Evolutionary conservation across 2,888 invertebrate species (phyloP).

Genomic region (Euclidia mi): DNA sequence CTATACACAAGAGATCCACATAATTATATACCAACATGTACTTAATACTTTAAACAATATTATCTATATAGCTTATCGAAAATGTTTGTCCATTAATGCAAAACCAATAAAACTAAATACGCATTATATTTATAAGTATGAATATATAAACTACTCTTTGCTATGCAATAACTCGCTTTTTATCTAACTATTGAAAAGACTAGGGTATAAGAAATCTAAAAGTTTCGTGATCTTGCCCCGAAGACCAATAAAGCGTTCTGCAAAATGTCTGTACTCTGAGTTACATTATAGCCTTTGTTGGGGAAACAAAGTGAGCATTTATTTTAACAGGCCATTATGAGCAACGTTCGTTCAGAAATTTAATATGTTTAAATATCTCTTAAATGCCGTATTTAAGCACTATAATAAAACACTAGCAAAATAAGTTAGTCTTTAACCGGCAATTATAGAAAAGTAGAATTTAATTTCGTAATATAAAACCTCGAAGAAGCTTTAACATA

Average conservation of each 20-base stretch:
- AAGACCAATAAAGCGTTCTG: slow-evolving; percentile 61
- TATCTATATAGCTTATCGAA: no score
- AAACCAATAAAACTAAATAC: slow-evolving; percentile 41
- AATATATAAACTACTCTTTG: slow-evolving; percentile 42
- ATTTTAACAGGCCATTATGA: slow-evolving; percentile 27
- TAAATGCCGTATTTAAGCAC: slow-evolving; percentile 15
- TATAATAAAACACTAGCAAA: slow-evolving; percentile 16
- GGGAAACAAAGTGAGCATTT: slow-evolving; percentile 40
- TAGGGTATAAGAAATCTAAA: slow-evolving; percentile 60
- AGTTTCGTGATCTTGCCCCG: slow-evolving; percentile 56
- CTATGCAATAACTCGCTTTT: slow-evolving; percentile 54
- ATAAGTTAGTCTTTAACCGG: slow-evolving; percentile 13
- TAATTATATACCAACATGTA: slow-evolving; percentile 13
- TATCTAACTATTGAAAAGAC: slow-evolving; percentile 56
- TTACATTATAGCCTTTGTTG: slow-evolving; percentile 43
- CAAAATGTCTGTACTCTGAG: slow-evolving; percentile 47
- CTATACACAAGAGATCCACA: slow-evolving; percentile 25
- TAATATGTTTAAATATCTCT: slow-evolving; percentile 20
- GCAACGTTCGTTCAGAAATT: slow-evolving; percentile 32
- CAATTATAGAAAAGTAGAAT: slow-evolving; percentile 16
- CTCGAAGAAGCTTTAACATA: not conserved
- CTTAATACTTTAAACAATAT: no score
- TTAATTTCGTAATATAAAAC: slow-evolving; percentile 11
- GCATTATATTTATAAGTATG: slow-evolving; percentile 23
- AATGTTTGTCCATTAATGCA: slow-evolving; percentile 37